Evolutionary conservation across 2,888 invertebrate genomes (phyloP).

Genomic region (Nineta flava): DNA sequence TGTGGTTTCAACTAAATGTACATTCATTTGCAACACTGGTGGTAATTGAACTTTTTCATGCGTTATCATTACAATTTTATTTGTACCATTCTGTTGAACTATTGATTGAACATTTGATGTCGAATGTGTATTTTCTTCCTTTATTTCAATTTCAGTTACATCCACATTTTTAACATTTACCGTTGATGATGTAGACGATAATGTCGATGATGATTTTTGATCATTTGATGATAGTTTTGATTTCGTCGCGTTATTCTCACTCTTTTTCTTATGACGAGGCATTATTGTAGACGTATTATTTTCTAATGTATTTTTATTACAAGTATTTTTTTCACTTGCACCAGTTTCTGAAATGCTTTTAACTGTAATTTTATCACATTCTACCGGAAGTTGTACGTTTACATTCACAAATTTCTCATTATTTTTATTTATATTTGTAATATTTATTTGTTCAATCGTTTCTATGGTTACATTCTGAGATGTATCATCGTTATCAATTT

Average conservation of each 20-base stretch:
- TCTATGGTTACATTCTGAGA: not conserved
- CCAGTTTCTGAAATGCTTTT: not conserved
- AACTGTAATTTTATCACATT: too few species aligned
- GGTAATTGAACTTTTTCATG: constrained; percentile 54
- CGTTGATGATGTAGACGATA: not conserved
- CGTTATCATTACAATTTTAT: constrained; percentile 48
- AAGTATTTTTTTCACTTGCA: constrained; percentile 3
- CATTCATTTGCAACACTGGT: constrained; percentile 46
- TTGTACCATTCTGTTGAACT: constrained; percentile 14
- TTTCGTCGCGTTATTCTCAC: too few species aligned
- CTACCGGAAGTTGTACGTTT: too few species aligned
- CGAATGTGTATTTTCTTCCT: not conserved
- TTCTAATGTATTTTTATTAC: constrained; percentile 4
- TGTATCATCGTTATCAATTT: too few species aligned
- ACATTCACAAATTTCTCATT: too few species aligned
- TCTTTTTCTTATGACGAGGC: too few species aligned
- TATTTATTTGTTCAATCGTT: not conserved
- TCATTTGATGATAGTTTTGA: too few species aligned
- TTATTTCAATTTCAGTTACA: not conserved
- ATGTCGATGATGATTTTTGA: too few species aligned
- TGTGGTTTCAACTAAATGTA: constrained; percentile 30
- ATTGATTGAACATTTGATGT: not conserved
- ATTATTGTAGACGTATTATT: constrained; percentile 7
- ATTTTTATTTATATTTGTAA: too few species aligned
- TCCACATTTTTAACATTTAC: not conserved